Evolutionary conservation across 1,140 invertebrate species (phyloP).

Genomic region (Arctopsyche grandis): DNA sequence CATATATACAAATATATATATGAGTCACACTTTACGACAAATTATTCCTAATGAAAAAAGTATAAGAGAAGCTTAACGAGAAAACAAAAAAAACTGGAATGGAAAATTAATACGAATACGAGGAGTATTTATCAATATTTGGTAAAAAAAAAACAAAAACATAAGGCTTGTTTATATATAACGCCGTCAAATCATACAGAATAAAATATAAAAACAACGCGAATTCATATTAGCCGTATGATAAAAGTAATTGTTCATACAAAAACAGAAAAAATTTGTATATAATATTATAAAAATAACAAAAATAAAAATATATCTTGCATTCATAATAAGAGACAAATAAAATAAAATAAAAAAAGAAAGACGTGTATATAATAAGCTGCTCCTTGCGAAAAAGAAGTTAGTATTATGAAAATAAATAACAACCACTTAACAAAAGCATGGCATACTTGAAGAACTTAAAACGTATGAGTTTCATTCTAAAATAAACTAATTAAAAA

Average conservation of each 20-base stretch:
- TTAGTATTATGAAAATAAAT: slow-evolving; percentile 11
- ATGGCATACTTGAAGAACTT: background rate
- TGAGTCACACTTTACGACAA: no score
- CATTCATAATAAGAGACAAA: no score
- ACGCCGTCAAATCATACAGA: no score
- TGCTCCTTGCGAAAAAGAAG: background rate
- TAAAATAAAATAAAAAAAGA: no score
- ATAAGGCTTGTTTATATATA: no score
- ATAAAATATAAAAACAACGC: no score
- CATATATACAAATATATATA: no score
- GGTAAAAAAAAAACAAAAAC: no score
- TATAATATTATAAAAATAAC: background rate
- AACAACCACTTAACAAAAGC: slow-evolving; percentile 5
- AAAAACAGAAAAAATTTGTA: background rate
- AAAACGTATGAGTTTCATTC: background rate
- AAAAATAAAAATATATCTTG: slow-evolving; percentile 2
- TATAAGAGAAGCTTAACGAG: no score
- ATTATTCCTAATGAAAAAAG: no score
- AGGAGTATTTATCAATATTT: no score
- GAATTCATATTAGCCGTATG: background rate
- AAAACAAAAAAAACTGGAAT: slow-evolving; percentile 1
- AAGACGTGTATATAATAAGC: background rate
- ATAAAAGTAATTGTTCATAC: background rate
- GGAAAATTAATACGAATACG: background rate
- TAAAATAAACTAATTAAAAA: background rate